Conservation (phyloP, 1,140 invertebrate genomes). For the Palaemon carinicauda region DNA sequence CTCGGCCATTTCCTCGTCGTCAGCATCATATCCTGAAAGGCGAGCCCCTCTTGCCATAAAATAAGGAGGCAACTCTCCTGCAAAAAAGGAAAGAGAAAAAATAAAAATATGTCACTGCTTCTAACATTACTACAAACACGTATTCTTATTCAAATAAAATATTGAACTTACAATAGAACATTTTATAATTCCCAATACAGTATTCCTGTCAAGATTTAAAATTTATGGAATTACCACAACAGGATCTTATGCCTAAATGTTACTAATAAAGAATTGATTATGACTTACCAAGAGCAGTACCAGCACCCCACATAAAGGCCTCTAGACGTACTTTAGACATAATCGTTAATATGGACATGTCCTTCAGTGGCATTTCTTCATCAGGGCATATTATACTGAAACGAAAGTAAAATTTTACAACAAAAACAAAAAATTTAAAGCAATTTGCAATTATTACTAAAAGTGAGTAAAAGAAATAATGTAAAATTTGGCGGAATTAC, state of each 20-base stretch:
- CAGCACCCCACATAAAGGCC: constrained; percentile 97
- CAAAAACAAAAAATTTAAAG: no score
- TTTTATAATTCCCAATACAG: no score
- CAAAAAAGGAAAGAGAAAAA: not conserved
- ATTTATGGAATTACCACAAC: not conserved
- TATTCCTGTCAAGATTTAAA: not conserved
- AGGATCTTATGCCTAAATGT: not conserved
- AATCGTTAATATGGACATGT: constrained; percentile 79
- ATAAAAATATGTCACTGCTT: no score
- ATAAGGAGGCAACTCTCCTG: constrained; percentile 86
- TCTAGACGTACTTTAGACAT: constrained; percentile 97
- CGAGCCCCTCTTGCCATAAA: constrained; percentile 96
- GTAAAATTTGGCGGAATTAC: no score
- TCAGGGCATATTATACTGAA: constrained; percentile 66
- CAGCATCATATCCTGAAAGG: constrained; percentile 75
- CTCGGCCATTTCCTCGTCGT: constrained; percentile 80
- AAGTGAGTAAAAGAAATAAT: no score
- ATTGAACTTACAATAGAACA: no score
- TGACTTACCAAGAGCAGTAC: constrained; percentile 86
- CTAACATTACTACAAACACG: no score
- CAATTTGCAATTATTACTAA: no score
- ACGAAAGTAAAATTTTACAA: no score
- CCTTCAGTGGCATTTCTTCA: constrained; percentile 24
- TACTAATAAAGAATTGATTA: not conserved
- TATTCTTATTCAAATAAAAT: no score